Conservation (phyloP, 37 sponge, comb jelly and placozoan species). For the Oscarella lobularis region DNA sequence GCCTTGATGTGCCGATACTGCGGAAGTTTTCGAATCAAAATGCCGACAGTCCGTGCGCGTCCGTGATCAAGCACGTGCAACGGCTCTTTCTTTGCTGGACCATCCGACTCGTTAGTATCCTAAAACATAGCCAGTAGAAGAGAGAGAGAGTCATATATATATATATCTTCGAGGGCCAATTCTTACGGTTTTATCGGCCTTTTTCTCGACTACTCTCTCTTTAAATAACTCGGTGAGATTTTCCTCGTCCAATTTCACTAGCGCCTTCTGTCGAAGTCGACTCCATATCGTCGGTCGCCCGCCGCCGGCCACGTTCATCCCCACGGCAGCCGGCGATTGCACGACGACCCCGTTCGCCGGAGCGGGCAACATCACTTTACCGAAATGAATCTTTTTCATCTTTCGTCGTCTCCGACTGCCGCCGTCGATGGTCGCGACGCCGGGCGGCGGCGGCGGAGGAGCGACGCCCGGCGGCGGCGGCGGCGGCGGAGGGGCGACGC, state of each 20-base stretch:
- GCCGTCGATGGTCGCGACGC: slow-evolving; percentile 19
- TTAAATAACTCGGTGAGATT: slow-evolving; percentile 37
- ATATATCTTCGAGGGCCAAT: too few species aligned
- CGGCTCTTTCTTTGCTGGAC: slow-evolving; percentile 35
- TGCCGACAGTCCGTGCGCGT: slow-evolving; percentile 63
- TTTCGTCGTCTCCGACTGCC: slow-evolving; percentile 1
- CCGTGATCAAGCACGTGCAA: slow-evolving; percentile 70
- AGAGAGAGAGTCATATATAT: too few species aligned
- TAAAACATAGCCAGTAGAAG: too few species aligned
- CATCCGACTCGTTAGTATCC: background rate
- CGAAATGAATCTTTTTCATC: background rate
- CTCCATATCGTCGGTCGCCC: slow-evolving; percentile 45
- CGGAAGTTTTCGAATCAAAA: slow-evolving; percentile 67
- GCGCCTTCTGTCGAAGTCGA: slow-evolving; percentile 42
- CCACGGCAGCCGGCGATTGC: slow-evolving; percentile 6
- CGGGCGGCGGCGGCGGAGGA: slow-evolving; percentile 19
- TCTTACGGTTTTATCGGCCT: background rate
- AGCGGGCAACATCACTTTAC: background rate
- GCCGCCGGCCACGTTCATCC: slow-evolving; percentile 5
- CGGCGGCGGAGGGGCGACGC: slow-evolving; percentile 11
- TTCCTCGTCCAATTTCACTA: slow-evolving; percentile 21
- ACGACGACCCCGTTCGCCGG: slow-evolving; percentile 22
- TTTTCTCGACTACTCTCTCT: slow-evolving; percentile 17
- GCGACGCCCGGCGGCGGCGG: slow-evolving; percentile 12
- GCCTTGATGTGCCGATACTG: slow-evolving; percentile 70